A percentile compares a stretch with the other conserved stretches of the same genome.
phyloP scores from a whole-genome alignment of 2,113 vertebrate species.

The Coptodon rendalli region DNA sequence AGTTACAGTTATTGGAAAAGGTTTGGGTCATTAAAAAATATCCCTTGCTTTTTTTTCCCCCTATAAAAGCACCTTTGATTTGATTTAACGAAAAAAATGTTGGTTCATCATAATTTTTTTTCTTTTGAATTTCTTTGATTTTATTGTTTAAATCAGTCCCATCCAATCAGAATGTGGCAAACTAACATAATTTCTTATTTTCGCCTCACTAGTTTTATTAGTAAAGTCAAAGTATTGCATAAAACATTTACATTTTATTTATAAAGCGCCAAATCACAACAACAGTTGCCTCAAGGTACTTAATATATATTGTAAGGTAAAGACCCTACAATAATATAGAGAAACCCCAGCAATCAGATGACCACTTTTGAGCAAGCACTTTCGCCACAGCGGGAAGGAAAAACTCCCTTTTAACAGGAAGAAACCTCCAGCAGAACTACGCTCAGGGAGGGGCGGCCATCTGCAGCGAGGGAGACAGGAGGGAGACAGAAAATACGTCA shows the following conservation, averaged over 20 bases:
- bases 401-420: background rate
- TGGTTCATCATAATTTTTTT: background rate
- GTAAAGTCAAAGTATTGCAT: background rate
- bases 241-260: background rate
- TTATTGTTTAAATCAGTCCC: background rate
- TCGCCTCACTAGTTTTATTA: background rate
- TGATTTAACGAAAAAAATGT: background rate
- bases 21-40: background rate
- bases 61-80: background rate
- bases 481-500: background rate
- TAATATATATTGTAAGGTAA: background rate
- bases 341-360: background rate
- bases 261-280: background rate
- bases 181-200: background rate
- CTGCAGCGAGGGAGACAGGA: accelerated
- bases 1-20: background rate
- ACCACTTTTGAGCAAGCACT: background rate
- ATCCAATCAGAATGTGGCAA: background rate
- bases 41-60: accelerated
- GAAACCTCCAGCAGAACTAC: background rate
- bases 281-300: background rate
- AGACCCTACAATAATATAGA: background rate
- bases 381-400: background rate
- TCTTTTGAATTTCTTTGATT: background rate
- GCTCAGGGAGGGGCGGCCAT: background rate